A percentile compares a stretch with the other conserved stretches of the same genome.
phyloP scores from a whole-genome alignment of 2,888 invertebrate genomes.

The Phorcus lineatus region DNA sequence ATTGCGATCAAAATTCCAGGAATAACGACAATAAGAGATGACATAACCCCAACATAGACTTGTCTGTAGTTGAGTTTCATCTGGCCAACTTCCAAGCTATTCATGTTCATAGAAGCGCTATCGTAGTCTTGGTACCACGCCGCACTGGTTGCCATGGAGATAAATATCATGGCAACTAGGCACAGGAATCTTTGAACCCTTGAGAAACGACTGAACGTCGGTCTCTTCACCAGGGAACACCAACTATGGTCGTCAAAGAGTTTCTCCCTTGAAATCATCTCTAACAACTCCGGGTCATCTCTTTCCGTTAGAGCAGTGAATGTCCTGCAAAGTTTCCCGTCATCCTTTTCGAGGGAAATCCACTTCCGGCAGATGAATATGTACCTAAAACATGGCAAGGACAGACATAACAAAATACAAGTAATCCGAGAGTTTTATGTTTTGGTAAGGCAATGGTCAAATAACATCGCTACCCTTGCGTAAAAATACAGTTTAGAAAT shows the following conservation, averaged over 20 bases:
- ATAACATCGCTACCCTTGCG: too few species aligned
- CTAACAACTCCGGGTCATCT: slow-evolving; percentile 31
- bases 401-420: too few species aligned
- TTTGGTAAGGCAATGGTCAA: too few species aligned
- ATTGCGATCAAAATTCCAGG: slow-evolving; percentile 39
- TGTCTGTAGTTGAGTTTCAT: slow-evolving; percentile 46
- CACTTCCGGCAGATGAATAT: slow-evolving; percentile 8
- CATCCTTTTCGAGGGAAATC: slow-evolving; percentile 6
- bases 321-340: not conserved
- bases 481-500: too few species aligned
- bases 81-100: slow-evolving; percentile 37
- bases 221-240: slow-evolving; percentile 50
- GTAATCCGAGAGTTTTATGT: too few species aligned
- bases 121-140: slow-evolving; percentile 48
- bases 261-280: slow-evolving; percentile 38
- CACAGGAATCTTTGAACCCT: slow-evolving; percentile 52
- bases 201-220: slow-evolving; percentile 48
- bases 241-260: slow-evolving; percentile 54
- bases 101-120: slow-evolving; percentile 19
- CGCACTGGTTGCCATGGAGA: slow-evolving; percentile 55
- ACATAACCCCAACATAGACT: slow-evolving; percentile 50
- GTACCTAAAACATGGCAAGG: not conserved
- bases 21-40: slow-evolving; percentile 41
- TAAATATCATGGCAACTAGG: slow-evolving; percentile 47
- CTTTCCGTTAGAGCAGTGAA: not conserved